These are phyloP conservation scores for Buphagus erythrorhynchus DNA, from an alignment of 2,797 vertebrate species.

Conservation along the genomic window DNA sequence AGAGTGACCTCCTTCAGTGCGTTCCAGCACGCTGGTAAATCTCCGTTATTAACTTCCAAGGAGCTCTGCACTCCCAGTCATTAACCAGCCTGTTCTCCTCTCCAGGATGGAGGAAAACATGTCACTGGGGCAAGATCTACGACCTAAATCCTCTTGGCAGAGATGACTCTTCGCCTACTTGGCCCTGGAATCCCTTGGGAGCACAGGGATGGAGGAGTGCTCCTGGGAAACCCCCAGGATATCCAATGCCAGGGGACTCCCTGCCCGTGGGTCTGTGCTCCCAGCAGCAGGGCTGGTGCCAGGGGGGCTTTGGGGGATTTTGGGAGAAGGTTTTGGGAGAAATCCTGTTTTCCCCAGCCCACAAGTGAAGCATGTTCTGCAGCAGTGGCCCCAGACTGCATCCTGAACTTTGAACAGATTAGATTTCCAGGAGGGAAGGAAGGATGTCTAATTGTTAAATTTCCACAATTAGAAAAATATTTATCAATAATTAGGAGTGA, in stretches of 20 bases:
- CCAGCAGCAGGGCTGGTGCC: background rate
- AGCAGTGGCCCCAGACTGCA: rapidly evolving
- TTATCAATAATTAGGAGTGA: conserved; percentile 50
- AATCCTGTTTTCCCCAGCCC: background rate
- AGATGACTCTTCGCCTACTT: background rate
- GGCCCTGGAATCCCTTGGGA: background rate
- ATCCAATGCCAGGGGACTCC: too few relatives aligned
- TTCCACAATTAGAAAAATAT: conserved; percentile 57
- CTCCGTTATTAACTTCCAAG: background rate
- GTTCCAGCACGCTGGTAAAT: background rate
- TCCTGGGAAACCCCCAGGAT: background rate
- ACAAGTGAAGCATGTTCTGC: rapidly evolving
- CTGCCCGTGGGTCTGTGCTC: rapidly evolving
- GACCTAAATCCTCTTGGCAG: rapidly evolving
- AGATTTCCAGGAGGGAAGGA: conserved; percentile 40
- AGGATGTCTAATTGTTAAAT: conserved; percentile 59
- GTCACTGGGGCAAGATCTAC: background rate
- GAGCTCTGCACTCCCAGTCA: background rate
- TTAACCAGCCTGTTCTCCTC: background rate
- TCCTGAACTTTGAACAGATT: conserved; percentile 13
- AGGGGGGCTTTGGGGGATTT: rapidly evolving
- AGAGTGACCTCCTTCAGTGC: background rate
- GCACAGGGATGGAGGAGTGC: rapidly evolving
- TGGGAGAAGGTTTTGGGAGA: background rate
- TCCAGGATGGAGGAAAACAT: background rate